Evolutionary conservation across 2,888 invertebrate species (phyloP).

Genomic region (Cyclophora albipunctata): DNA sequence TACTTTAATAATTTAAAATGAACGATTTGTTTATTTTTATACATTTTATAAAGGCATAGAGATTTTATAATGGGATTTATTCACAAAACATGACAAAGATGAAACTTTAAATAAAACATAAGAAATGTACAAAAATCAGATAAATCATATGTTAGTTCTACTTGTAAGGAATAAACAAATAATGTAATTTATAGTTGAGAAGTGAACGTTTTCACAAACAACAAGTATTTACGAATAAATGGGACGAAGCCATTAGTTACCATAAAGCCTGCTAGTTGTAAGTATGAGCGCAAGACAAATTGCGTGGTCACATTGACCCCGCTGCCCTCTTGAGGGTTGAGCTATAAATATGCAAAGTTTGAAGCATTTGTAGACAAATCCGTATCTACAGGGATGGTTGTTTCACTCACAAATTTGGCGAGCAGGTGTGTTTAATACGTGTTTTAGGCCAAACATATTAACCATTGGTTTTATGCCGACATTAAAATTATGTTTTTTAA

Average conservation of each 20-base stretch:
- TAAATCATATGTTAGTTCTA: too few relatives aligned
- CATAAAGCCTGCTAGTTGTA: constrained; percentile 31
- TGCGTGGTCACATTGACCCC: constrained; percentile 30
- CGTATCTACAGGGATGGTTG: constrained; percentile 49
- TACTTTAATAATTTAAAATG: constrained; percentile 6
- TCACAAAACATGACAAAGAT: too few relatives aligned
- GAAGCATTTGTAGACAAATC: constrained; percentile 56
- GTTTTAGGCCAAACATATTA: constrained; percentile 53
- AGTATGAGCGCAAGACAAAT: constrained; percentile 37
- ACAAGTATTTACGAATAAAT: constrained; percentile 11
- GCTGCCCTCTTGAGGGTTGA: constrained; percentile 38
- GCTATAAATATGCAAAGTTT: constrained; percentile 65
- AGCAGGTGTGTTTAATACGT: constrained; percentile 58
- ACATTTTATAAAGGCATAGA: too few relatives aligned
- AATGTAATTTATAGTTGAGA: too few relatives aligned
- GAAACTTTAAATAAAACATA: too few relatives aligned
- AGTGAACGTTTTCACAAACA: neutral
- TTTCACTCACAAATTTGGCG: constrained; percentile 43
- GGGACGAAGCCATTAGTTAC: constrained; percentile 27
- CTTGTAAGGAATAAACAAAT: too few relatives aligned
- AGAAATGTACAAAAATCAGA: too few relatives aligned
- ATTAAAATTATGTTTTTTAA: too few relatives aligned
- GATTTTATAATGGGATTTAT: too few relatives aligned
- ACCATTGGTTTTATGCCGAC: constrained; percentile 32
- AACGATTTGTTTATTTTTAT: constrained; percentile 7